Evolutionary conservation across 2,888 invertebrate genomes (phyloP).

Genomic region (Ophonus ardosiacus): DNA sequence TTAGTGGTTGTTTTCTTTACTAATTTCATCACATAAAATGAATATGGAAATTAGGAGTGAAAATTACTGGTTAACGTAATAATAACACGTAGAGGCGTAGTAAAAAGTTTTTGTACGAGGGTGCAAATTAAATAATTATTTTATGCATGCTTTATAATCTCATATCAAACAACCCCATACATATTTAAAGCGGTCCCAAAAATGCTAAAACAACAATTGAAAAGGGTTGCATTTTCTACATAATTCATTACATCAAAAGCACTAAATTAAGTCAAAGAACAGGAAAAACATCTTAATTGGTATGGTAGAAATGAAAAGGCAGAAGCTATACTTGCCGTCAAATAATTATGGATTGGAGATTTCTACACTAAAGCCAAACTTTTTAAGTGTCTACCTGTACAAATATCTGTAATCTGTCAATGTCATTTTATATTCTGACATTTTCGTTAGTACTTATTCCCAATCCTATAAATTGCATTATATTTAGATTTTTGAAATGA

Average conservation of each 20-base stretch:
- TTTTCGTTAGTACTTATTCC: too few relatives aligned
- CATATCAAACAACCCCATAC: not conserved
- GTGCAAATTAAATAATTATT: constrained; percentile 34
- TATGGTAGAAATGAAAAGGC: too few relatives aligned
- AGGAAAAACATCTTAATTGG: too few relatives aligned
- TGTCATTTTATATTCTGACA: too few relatives aligned
- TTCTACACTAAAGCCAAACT: too few relatives aligned
- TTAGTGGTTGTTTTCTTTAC: constrained; percentile 25
- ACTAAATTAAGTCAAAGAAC: too few relatives aligned
- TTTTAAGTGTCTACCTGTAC: too few relatives aligned
- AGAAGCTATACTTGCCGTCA: too few relatives aligned
- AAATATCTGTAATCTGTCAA: too few relatives aligned
- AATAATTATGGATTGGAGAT: too few relatives aligned
- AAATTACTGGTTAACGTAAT: constrained; percentile 46
- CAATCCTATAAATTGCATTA: too few relatives aligned
- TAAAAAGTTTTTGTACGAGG: constrained; percentile 29
- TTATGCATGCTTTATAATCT: constrained; percentile 13
- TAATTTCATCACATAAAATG: constrained; percentile 41
- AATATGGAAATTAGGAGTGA: constrained; percentile 42
- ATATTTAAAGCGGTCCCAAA: not conserved
- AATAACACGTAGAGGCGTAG: constrained; percentile 32
- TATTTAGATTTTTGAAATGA: too few relatives aligned
- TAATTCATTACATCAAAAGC: not conserved
- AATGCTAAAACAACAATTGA: not conserved
- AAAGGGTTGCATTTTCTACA: not conserved